phyloP scores from a whole-genome alignment of 2,797 vertebrate species.

The Brachymystax lenok region DNA sequence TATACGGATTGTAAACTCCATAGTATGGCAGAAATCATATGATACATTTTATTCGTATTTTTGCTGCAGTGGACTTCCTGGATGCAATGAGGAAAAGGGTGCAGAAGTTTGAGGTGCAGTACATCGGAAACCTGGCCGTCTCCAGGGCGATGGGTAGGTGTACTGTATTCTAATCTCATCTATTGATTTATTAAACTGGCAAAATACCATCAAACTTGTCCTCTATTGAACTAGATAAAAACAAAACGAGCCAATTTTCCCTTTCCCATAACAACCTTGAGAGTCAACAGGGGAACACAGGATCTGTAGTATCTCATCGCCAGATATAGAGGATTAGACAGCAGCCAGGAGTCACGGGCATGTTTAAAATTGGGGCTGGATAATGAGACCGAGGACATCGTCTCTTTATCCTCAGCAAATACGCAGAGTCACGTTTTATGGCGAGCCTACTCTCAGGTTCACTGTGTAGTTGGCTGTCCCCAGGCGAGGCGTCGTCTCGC shows the following conservation, averaged over 20 bases:
- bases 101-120: constrained; percentile 89
- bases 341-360: background rate
- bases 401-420: background rate
- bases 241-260: background rate
- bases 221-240: too few species aligned
- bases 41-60: constrained; percentile 8
- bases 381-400: background rate
- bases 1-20: background rate
- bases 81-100: constrained; percentile 83
- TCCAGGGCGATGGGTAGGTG: constrained; percentile 89
- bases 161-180: background rate
- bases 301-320: background rate
- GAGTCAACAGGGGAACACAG: background rate
- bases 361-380: background rate
- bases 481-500: background rate
- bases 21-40: background rate
- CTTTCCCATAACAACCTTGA: background rate
- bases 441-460: background rate
- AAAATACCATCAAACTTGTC: too few species aligned
- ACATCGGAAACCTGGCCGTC: constrained; percentile 88
- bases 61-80: constrained; percentile 82
- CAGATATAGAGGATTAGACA: background rate
- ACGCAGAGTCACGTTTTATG: background rate
- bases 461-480: background rate
- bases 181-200: background rate